Base-by-base conservation (phyloP, 2,113 vertebrate species). In the Psilopsiagon aymara region DNA sequence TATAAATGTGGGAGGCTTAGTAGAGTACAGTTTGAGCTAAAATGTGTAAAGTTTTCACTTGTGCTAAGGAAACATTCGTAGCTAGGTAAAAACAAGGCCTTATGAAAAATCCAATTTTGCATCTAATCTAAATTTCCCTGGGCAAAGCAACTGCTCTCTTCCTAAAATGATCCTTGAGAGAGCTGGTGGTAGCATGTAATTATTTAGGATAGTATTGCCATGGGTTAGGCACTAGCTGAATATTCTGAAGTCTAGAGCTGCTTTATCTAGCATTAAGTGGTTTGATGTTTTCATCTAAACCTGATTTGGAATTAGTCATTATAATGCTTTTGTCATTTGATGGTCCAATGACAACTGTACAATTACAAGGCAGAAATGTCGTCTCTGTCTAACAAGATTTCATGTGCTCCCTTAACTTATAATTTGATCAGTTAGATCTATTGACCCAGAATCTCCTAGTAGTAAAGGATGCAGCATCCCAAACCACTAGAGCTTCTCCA, bases 21-120 rank as follows among this genome's bases (percentile, higher is more conserved):
- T 78, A 97, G 95, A 97, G 93, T 94, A 60, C 79, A 97, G 80
- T 83, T 97, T 96, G 91, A 97, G 93, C 74, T 94, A 93, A 96
- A 96, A 93, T 96, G 96, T 94, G 69, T 90, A 97, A 83, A 96
- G 90, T 94, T 98, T 97, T 96, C 82, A 96, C 95, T 95, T 94
- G 95, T 94, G 96, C 68, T 92, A 88, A 82, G 92, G 97, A 97
- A 94, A 95, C 80, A 97, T 84, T 90, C 90, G 15, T 76, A 91
- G 92, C 75, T 97, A 95, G 80, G 92, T 96, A 94, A 96, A 93
- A 97, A 97, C 95, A 97, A 92, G 95, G 90, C 90, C 91, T 96
- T 81, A 85, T 93, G 73, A 97, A 96, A 96, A 97, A 94, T 75
- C 87, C 95, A 90, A 82, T 95, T 95, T 87, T 96, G 81, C 91